Conservation (phyloP, 37 sponge, comb jelly and placozoan species). For the Spongilla lacustris region DNA sequence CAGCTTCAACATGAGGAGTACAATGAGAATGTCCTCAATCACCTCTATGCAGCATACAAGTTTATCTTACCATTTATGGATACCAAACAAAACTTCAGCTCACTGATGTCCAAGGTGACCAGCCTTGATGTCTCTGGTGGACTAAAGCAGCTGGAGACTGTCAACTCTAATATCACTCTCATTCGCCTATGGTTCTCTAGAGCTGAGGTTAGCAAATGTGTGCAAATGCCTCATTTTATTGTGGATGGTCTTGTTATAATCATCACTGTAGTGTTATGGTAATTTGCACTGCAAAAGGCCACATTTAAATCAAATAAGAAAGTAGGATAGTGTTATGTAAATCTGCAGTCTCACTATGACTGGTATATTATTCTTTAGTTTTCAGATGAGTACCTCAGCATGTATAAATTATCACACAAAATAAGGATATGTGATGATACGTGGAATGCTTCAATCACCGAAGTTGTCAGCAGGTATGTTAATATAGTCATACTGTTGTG, state of each 20-base stretch:
- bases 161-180: conserved; percentile 73
- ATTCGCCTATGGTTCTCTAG: conserved; percentile 78
- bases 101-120: conserved; percentile 64
- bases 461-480: conserved; percentile 19
- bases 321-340: too few species aligned
- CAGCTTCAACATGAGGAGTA: conserved; percentile 85
- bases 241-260: too few species aligned
- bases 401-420: background rate
- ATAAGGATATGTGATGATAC: conserved; percentile 48
- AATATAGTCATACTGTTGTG: background rate
- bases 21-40: conserved; percentile 78
- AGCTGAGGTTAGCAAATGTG: conserved; percentile 74
- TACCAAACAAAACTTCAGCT: conserved; percentile 30
- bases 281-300: too few species aligned
- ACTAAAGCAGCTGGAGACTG: conserved; percentile 71
- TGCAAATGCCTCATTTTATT: too few species aligned
- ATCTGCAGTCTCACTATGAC: too few species aligned
- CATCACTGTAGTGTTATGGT: too few species aligned
- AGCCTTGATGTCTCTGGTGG: conserved; percentile 28
- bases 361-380: too few species aligned
- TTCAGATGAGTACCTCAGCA: conserved; percentile 33
- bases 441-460: conserved; percentile 45
- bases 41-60: conserved; percentile 79
- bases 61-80: conserved; percentile 74
- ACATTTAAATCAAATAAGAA: too few species aligned